Conservation (phyloP, 2,797 vertebrate species). For the Betta splendens region DNA sequence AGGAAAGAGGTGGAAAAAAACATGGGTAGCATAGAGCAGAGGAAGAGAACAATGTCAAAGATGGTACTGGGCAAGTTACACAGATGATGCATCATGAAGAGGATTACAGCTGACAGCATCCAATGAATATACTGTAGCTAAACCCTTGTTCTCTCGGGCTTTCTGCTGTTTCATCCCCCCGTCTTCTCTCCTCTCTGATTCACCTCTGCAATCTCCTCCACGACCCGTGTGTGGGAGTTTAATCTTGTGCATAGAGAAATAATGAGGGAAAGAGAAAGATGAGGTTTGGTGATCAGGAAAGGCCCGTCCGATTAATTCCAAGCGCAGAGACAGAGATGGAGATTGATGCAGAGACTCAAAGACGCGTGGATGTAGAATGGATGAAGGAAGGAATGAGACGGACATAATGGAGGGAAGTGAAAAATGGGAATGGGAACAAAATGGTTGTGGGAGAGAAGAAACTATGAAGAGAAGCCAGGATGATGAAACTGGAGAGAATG, state of each 20-base stretch:
- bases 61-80: constrained; percentile 23
- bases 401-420: constrained; percentile 37
- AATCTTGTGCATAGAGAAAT: constrained; percentile 51
- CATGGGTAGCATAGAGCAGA: neutral
- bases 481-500: constrained; percentile 46
- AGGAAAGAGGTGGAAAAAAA: constrained; percentile 11
- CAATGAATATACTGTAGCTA: constrained; percentile 36
- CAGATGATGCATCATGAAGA: constrained; percentile 35
- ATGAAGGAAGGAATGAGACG: constrained; percentile 37
- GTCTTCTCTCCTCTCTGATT: constrained; percentile 43
- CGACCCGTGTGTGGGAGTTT: constrained; percentile 50
- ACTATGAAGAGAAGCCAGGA: constrained; percentile 34
- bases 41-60: constrained; percentile 25
- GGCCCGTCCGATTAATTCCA: constrained; percentile 52
- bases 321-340: constrained; percentile 59
- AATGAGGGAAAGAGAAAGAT: constrained; percentile 46
- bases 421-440: constrained; percentile 42
- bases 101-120: constrained; percentile 52
- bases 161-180: constrained; percentile 21
- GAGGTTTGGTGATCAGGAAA: constrained; percentile 61
- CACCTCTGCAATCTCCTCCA: constrained; percentile 47
- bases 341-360: constrained; percentile 52
- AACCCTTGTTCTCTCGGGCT: constrained; percentile 36
- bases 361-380: constrained; percentile 36
- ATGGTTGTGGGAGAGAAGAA: constrained; percentile 41